Evolutionary conservation across 2,113 vertebrate genomes (phyloP), one percentile per base, ranked within the genome.

Genomic region (Epinephelus cyanopodus): DNA sequence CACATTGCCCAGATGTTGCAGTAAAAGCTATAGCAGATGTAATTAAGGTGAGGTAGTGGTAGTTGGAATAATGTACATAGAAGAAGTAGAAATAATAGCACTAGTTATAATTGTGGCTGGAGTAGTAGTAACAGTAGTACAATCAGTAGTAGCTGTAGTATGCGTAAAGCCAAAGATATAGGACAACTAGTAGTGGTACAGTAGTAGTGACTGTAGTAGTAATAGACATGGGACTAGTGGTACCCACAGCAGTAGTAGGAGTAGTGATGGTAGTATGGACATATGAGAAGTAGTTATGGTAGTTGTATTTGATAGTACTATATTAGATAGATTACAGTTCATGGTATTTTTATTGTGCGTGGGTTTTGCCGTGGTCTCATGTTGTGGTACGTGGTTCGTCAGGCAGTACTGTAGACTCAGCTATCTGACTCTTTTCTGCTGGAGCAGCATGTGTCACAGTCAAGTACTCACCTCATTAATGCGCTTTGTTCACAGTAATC

Each of bases 391-490:
- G 19, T 5, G 6, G 2, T 15, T 47, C 5, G 5, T 87, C 74
- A 37, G 23, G 45, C 50, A 60, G 53, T 72, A 65, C 39, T 84
- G 82, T 79, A 76, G 57, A 84, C 66, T 88, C 85, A 87, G 80
- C 90, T 64, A 13, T 85, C 58, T 68, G 63, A 66, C 54, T 77
- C 25, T 57, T 87, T 89, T 87, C 72, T 90, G 85, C 89, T 84
- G 65, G 81, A 86, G 80, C 91, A 91, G 89, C 89, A 85, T 79
- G 79, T 87, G 91, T 89, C 86, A 81, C 79, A 87, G 73, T 75
- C 82, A 85, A 81, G 77, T 84, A 73, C 82, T 87, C 88, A 83
- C 83, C 88, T 91, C 90, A 89, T 91, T 90, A 79, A 87, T 81
- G 83, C 19, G 10, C 79, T 83, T 76, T 83, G 83, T 88, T 86